Base-by-base conservation (phyloP, 2,888 invertebrate species). In the Leptarthrus brevirostris region DNA sequence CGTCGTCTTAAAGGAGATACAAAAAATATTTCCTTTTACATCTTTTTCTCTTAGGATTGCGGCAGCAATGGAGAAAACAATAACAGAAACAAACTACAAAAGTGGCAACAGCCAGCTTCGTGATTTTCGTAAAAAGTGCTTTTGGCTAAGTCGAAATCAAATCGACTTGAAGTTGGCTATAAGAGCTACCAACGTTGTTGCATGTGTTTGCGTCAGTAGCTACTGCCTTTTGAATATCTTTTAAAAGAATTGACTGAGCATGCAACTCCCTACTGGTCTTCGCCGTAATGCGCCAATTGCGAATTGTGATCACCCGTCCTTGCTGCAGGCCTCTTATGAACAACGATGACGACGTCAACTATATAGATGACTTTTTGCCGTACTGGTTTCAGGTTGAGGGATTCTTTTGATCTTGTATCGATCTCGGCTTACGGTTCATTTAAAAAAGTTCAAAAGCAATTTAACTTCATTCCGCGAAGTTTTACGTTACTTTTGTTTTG, bases 361-460 rank as follows among this genome's bases (percentile, higher is more conserved):
- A n/a, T n/a, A n/a, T n/a, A n/a, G n/a, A n/a, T n/a, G n/a, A n/a
- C n/a, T n/a, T n/a, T n/a, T n/a, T n/a, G n/a, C n/a, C n/a, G n/a
- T n/a, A n/a, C n/a, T n/a, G n/a, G n/a, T n/a, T n/a, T n/a, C n/a
- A n/a, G n/a, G n/a, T n/a, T n/a, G n/a, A n/a, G n/a, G n/a, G n/a
- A n/a, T n/a, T n/a, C n/a, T n/a, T n/a, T n/a, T 18, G 16, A 6
- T 18, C 8, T 10, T 20, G 20, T 22, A 47, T 44, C 47, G 64
- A 47, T 66, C 44, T 26, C 16, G 36, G 14, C 40, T 52, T 24
- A 47, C 64, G 47, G 47, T 24, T 47, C 26, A 44, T 40, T 66
- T 66, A 47, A 64, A 66, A 26, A 47, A 66, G 44, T 66, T 26
- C 47, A 44, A 66, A 66, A 66, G 47, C 16, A 66, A 47, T 66